Conservation (phyloP, 2,113 vertebrate genomes). For the Calonectris borealis region DNA sequence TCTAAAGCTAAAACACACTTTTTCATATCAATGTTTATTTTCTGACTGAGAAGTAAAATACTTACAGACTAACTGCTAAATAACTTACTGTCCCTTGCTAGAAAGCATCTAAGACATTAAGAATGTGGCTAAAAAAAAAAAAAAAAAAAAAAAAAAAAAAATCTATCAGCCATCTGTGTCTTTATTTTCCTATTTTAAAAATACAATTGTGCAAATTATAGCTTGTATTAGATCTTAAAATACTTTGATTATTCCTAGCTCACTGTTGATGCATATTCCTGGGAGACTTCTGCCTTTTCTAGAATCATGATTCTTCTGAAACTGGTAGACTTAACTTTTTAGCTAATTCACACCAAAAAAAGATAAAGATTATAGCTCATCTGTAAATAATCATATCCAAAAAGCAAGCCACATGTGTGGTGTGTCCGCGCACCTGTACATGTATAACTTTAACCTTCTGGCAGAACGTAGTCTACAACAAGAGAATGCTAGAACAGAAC, state of each 20-base stretch:
- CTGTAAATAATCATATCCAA: background rate
- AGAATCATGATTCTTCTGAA: background rate
- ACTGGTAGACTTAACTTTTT: background rate
- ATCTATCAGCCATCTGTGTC: background rate
- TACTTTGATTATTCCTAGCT: background rate
- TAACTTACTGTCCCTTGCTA: background rate
- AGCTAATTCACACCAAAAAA: background rate
- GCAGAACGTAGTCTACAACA: background rate
- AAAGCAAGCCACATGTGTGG: background rate
- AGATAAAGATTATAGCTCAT: background rate
- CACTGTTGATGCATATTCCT: background rate
- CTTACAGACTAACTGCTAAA: background rate
- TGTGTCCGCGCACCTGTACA: fast-evolving
- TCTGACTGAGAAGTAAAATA: background rate
- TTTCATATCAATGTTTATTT: background rate
- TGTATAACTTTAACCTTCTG: background rate
- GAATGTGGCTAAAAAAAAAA: background rate
- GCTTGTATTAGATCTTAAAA: background rate
- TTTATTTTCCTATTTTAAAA: background rate
- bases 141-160: background rate
- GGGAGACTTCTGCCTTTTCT: background rate
- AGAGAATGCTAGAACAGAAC: background rate
- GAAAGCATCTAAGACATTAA: background rate
- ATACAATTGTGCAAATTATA: background rate
- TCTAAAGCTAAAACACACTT: background rate